phyloP scores from a whole-genome alignment of 2,113 vertebrate species.

The Phalacrocorax carbo region DNA sequence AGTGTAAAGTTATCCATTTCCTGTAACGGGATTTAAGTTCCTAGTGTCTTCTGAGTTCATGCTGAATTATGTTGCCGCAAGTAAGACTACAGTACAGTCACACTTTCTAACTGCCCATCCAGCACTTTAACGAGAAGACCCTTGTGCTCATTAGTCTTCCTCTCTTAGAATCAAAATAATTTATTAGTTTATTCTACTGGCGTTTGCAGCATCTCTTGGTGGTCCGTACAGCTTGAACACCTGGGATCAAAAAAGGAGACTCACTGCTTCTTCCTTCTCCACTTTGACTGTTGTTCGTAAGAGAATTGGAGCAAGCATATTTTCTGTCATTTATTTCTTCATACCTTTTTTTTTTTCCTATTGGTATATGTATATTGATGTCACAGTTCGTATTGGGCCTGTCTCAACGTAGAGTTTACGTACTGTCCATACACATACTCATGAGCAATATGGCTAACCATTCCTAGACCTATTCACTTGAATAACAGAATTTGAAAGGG shows the following conservation, averaged over 20 bases:
- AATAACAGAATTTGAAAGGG: conserved; percentile 17
- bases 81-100: neutral
- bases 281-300: neutral
- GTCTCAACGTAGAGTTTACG: neutral
- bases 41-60: neutral
- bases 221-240: neutral
- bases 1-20: neutral
- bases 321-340: neutral
- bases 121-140: neutral
- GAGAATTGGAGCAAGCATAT: neutral
- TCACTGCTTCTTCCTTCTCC: neutral
- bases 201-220: neutral
- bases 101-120: neutral
- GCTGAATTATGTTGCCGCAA: neutral
- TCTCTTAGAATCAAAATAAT: neutral
- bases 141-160: neutral
- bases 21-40: neutral
- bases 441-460: neutral
- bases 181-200: neutral
- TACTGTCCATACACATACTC: neutral
- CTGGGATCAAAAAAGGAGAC: neutral
- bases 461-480: conserved; percentile 25
- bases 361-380: neutral
- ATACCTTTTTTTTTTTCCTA: neutral
- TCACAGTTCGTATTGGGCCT: neutral